Conservation (phyloP, 2,113 vertebrate species). For the Gobiocypris rarus region DNA sequence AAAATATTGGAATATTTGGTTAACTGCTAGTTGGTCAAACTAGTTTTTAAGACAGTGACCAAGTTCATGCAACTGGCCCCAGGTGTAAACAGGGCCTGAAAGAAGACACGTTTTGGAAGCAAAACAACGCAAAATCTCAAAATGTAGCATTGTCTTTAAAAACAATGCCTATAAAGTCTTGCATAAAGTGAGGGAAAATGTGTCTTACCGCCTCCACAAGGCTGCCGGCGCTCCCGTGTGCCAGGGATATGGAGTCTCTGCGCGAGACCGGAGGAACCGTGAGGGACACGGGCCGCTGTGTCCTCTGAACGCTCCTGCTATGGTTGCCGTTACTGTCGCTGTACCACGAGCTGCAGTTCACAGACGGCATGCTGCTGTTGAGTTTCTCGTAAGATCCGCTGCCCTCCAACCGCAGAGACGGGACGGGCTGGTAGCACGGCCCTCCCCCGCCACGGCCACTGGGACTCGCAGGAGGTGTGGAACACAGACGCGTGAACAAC, state of each 20-base stretch:
- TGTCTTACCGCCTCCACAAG: slow-evolving; percentile 94
- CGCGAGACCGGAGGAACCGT: slow-evolving; percentile 83
- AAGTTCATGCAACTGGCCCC: too few relatives aligned
- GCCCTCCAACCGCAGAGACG: slow-evolving; percentile 83
- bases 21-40: too few relatives aligned
- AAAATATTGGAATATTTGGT: too few relatives aligned
- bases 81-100: too few relatives aligned
- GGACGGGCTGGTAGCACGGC: slow-evolving; percentile 76
- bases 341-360: slow-evolving; percentile 86
- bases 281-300: slow-evolving; percentile 86
- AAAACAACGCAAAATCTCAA: not conserved
- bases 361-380: slow-evolving; percentile 93
- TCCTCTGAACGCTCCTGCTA: slow-evolving; percentile 63
- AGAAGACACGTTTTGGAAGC: not conserved
- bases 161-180: not conserved
- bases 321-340: slow-evolving; percentile 77
- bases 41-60: too few relatives aligned
- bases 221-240: slow-evolving; percentile 93
- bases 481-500: slow-evolving; percentile 82
- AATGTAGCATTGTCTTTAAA: not conserved
- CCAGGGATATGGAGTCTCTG: slow-evolving; percentile 79
- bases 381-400: slow-evolving; percentile 90
- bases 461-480: slow-evolving; percentile 85
- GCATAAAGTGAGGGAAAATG: not conserved
- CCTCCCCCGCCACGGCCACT: slow-evolving; percentile 76